Percentiles rank a stretch among this genome's conserved stretches.
phyloP scores from a whole-genome alignment of 2,113 vertebrate species.

The Furnarius figulus region DNA sequence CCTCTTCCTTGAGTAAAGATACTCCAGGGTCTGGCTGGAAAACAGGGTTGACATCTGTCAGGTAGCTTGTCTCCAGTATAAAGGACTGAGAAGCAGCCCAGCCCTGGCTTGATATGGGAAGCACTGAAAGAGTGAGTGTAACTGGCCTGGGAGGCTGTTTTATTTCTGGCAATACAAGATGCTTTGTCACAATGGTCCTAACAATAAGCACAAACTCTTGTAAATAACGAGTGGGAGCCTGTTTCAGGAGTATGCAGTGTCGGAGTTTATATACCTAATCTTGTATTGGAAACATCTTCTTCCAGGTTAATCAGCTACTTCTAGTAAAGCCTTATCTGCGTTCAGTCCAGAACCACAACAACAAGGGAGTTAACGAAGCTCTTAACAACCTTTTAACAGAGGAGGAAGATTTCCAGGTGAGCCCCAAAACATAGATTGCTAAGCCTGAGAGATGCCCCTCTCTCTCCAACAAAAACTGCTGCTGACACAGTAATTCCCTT shows the following conservation, averaged over 20 bases:
- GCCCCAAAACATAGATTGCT: neutral
- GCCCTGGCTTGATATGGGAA: neutral
- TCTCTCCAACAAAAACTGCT: neutral
- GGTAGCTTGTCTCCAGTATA: neutral
- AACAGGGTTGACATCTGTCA: neutral
- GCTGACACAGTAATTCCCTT: neutral
- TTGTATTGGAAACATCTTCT: neutral
- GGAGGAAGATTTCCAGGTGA: slow-evolving; percentile 91
- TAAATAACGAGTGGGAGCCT: neutral
- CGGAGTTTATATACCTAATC: neutral
- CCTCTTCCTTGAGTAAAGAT: neutral
- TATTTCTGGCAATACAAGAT: neutral
- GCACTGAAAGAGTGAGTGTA: neutral
- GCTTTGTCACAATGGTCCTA: neutral
- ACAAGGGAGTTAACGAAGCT: slow-evolving; percentile 88
- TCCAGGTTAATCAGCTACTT: slow-evolving; percentile 84
- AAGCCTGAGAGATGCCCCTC: neutral
- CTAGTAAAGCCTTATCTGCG: slow-evolving; percentile 89
- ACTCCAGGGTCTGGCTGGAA: neutral
- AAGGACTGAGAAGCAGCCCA: neutral
- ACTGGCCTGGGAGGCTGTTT: neutral
- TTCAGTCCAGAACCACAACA: slow-evolving; percentile 92
- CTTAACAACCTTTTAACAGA: slow-evolving; percentile 89
- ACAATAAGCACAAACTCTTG: neutral
- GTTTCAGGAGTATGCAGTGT: neutral